phyloP scores from a whole-genome alignment of 2,888 invertebrate species.

The Eupithecia pulchellata region DNA sequence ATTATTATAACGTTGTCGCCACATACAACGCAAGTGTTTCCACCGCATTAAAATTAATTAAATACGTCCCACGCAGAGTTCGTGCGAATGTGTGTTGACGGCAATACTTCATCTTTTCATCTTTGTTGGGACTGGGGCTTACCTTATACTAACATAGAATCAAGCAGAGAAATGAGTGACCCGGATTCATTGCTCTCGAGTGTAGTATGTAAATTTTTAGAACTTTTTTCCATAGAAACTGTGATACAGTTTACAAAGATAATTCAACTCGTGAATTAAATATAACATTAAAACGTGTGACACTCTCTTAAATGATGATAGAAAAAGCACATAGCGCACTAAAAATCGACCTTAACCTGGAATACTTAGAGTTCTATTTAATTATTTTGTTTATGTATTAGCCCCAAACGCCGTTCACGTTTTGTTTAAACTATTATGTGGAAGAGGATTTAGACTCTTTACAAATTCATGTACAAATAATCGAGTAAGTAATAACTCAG shows the following conservation, averaged over 20 bases:
- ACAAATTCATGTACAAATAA: neutral
- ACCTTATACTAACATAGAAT: neutral
- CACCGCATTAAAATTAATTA: conserved; percentile 70
- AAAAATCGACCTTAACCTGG: neutral
- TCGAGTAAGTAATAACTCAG: conserved; percentile 20
- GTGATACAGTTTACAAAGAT: neutral
- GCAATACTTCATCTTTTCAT: conserved; percentile 67
- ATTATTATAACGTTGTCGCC: conserved; percentile 48
- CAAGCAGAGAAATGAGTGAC: neutral
- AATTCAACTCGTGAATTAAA: neutral
- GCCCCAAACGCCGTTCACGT: neutral
- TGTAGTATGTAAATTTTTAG: neutral
- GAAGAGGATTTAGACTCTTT: neutral
- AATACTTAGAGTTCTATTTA: neutral
- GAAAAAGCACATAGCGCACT: neutral
- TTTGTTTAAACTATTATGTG: neutral
- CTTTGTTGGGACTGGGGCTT: conserved; percentile 49
- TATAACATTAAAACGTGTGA: no score
- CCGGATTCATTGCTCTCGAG: no score
- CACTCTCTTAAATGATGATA: neutral
- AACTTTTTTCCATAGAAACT: neutral
- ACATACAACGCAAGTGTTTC: conserved; percentile 50
- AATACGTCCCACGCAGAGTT: conserved; percentile 66
- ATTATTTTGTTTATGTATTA: no score
- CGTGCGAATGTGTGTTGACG: conserved; percentile 59